These are phyloP conservation scores for Falco punctatus DNA, from an alignment of 2,113 vertebrate genomes.

Conservation along the genomic window DNA sequence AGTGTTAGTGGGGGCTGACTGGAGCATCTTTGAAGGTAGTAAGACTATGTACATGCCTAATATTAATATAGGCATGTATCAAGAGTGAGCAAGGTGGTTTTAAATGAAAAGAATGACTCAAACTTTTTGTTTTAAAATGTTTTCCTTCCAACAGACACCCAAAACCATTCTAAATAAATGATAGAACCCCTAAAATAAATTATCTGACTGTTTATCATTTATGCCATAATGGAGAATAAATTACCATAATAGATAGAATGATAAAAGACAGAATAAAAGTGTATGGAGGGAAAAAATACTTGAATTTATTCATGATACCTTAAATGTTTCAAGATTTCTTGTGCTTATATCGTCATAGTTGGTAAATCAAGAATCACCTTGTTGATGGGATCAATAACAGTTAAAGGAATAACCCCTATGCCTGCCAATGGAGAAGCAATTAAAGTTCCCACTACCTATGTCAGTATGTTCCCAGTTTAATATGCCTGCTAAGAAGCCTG, in stretches of 20 bases:
- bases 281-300: not conserved
- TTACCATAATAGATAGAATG: not conserved
- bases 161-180: not conserved
- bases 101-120: not conserved
- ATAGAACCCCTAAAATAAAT: not conserved
- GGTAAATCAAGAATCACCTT: not conserved
- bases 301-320: not conserved
- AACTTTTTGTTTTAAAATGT: not conserved
- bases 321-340: not conserved
- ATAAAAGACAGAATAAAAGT: not conserved
- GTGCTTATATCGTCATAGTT: not conserved
- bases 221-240: not conserved
- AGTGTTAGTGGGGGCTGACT: accelerated
- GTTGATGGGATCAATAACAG: not conserved
- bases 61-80: not conserved
- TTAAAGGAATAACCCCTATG: not conserved
- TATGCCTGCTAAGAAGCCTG: not conserved
- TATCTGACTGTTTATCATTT: not conserved
- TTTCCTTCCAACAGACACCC: not conserved
- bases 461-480: not conserved
- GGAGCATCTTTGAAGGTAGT: not conserved
- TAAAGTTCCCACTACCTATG: not conserved
- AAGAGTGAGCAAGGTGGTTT: not conserved
- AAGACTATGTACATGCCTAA: not conserved
- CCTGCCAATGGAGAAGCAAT: not conserved